Evolutionary conservation across 23 tunicate genomes (phyloP), one percentile per base, ranked within the genome.

Genomic region (Ascidia mentula): DNA sequence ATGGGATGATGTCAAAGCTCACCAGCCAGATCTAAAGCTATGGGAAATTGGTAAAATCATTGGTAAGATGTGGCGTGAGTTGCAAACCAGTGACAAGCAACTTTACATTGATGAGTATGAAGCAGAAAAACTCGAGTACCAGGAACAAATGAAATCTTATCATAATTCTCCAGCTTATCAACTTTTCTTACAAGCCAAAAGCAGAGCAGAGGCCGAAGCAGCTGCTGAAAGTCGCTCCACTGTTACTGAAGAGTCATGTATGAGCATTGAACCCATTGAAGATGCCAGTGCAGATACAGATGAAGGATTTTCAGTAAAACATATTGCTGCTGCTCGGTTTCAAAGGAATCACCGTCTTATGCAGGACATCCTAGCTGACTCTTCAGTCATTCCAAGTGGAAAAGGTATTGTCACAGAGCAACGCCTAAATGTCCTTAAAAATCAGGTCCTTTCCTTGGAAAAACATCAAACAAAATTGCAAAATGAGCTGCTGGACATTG

Each of bases 1-100:
- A 12, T 96, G 99, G 99, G 99, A 96, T 77, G 87, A 89, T 39
- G 99, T 96, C 8, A 96, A 92, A 65, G 83, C 95, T 9, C 81
- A 72, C 76, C 84, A 96, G 34, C 90, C 90, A 9, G 97, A 96
- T 15, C 77, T 96, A 37, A 96, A 91, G 69, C 76, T 96, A 38
- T 96, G 96, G 94, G 92, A 96, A 77, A 72, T 96, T 69, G 92
- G 94, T 12, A 89, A 89, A 77, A 91, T 96, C 5, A 96, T 96
- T 88, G 95, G 93, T 9, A 96, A 96, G 84, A 87, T 87, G 97
- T 96, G 99, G 99, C 82, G 94, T 78, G 96, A 90, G 40, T 61
- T 86, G 20, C 90, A 89, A 46, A 35, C 93, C 0, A 37, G 82
- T 1, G 93, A 91, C 69, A 88, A 88, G 40, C 97, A 92, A 45